Evolutionary conservation across 2,113 vertebrate species (phyloP).

Genomic region (Petrocephalus zakoni): DNA sequence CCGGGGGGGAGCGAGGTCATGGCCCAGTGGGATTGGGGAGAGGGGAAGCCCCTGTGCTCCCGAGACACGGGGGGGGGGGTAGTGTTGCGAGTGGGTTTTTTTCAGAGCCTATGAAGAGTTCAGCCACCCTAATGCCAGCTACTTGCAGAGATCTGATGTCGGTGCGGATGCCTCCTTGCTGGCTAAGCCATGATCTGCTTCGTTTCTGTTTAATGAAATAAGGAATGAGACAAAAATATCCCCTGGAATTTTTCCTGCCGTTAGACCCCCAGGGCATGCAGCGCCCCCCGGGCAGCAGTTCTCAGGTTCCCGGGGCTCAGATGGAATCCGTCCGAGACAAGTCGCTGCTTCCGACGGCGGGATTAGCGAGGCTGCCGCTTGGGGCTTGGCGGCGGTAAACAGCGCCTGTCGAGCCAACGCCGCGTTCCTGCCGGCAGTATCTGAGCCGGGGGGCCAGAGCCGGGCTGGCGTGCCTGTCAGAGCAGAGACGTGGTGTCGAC

Average conservation of each 20-base stretch:
- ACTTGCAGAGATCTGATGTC: background rate
- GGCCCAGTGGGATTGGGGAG: background rate
- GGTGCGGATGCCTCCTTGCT: constrained; percentile 45
- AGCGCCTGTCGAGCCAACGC: constrained; percentile 26
- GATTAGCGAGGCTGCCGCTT: constrained; percentile 13
- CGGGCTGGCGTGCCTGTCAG: constrained; percentile 16
- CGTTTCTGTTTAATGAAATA: constrained; percentile 64
- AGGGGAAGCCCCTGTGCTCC: background rate
- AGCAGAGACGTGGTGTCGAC: background rate
- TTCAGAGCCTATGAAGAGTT: background rate
- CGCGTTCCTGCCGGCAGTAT: constrained; percentile 7
- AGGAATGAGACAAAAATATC: constrained; percentile 35
- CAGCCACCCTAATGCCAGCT: background rate
- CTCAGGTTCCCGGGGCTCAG: background rate
- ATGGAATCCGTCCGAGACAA: constrained; percentile 10
- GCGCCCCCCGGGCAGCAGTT: background rate
- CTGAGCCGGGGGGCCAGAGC: background rate
- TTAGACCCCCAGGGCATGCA: background rate
- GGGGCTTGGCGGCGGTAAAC: constrained; percentile 24
- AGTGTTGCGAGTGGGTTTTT: background rate
- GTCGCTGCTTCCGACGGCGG: constrained; percentile 27
- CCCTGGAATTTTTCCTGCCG: constrained; percentile 28
- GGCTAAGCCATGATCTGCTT: constrained; percentile 66
- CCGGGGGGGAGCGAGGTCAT: background rate
- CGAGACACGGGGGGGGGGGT: background rate